Percentiles rank a stretch among this genome's conserved stretches.
Evolutionary conservation across 2,113 vertebrate species (phyloP).

Genomic region (Gymnobelideus leadbeateri): DNA sequence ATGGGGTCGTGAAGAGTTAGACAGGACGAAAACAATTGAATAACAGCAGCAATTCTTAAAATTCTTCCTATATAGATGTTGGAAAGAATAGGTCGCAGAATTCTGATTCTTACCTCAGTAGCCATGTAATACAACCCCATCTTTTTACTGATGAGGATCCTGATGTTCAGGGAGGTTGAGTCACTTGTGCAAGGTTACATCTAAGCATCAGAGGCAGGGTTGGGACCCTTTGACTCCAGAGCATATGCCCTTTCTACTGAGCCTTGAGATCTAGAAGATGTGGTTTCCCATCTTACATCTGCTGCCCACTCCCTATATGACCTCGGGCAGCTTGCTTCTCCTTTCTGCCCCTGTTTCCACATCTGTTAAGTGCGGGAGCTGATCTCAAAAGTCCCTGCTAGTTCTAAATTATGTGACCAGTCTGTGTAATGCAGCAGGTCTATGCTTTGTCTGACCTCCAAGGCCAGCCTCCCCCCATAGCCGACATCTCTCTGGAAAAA

Average conservation of each 20-base stretch:
- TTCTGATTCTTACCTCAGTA: background rate
- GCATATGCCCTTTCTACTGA: background rate
- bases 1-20: background rate
- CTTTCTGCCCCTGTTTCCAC: background rate
- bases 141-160: background rate
- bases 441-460: background rate
- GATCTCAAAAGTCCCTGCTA: background rate
- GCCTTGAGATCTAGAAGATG: background rate
- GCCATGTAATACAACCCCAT: background rate
- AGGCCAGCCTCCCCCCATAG: background rate
- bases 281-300: background rate
- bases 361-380: background rate
- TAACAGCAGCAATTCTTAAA: background rate
- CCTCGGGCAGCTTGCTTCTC: background rate
- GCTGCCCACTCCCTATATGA: background rate
- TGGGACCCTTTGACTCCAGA: background rate
- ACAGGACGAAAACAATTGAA: background rate
- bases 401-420: background rate
- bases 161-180: background rate
- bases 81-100: background rate
- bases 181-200: background rate
- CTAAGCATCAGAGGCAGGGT: background rate
- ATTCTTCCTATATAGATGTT: background rate
- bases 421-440: background rate
- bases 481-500: conserved; percentile 6